Evolutionary conservation across 2,113 vertebrate genomes (phyloP).

Genomic region (Gymnobelideus leadbeateri): DNA sequence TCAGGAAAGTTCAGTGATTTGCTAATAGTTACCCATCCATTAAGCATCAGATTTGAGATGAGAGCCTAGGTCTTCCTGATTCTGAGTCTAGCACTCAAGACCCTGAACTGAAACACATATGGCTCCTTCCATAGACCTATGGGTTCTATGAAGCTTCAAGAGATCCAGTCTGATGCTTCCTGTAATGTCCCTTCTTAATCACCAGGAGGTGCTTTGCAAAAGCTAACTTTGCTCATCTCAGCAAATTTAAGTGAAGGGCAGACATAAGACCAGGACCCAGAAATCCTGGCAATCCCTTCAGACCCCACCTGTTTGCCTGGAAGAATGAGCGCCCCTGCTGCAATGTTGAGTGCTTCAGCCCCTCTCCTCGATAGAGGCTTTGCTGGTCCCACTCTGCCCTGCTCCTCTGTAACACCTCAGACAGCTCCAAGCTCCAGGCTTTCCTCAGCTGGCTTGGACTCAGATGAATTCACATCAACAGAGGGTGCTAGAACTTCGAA

Average conservation of each 20-base stretch:
- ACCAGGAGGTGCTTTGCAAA: neutral
- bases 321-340: neutral
- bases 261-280: neutral
- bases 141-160: neutral
- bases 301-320: neutral
- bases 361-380: neutral
- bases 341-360: neutral
- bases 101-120: neutral
- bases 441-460: neutral
- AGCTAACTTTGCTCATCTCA: neutral
- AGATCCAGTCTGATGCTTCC: neutral
- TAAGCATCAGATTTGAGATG: neutral
- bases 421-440: neutral
- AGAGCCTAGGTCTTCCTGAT: neutral
- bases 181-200: neutral
- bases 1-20: neutral
- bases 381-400: neutral
- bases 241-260: neutral
- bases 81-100: neutral
- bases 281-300: neutral
- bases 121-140: neutral
- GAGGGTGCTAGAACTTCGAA: constrained; percentile 2
- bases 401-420: neutral
- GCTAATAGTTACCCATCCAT: neutral
- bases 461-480: neutral